phyloP scores from a whole-genome alignment of 2,888 invertebrate genomes.

The Exephanes ischioxanthus region DNA sequence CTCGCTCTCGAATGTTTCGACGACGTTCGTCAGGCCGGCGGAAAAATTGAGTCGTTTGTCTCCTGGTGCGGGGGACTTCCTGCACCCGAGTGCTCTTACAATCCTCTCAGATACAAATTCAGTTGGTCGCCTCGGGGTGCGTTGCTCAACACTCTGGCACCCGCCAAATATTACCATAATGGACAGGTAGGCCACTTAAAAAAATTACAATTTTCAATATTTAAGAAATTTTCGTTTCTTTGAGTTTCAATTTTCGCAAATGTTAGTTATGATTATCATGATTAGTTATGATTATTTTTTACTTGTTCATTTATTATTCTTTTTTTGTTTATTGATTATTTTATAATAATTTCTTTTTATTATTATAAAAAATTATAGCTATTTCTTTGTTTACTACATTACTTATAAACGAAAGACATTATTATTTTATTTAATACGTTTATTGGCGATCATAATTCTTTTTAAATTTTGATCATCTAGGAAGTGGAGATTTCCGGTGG shows the following conservation, averaged over 20 bases:
- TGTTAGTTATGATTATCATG: too few species aligned
- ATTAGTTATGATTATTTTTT: too few species aligned
- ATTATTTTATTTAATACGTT: neutral
- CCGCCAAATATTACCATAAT: slow-evolving; percentile 94
- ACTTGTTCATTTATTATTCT: too few species aligned
- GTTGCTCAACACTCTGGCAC: slow-evolving; percentile 94
- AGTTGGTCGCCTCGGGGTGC: slow-evolving; percentile 99
- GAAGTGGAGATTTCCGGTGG: slow-evolving; percentile 95
- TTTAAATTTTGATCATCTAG: slow-evolving; percentile 82
- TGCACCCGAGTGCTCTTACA: slow-evolving; percentile 98
- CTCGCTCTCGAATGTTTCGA: slow-evolving; percentile 99
- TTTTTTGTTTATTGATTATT: too few species aligned
- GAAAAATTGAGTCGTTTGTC: slow-evolving; percentile 96
- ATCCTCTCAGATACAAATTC: slow-evolving; percentile 95
- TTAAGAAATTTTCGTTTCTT: neutral
- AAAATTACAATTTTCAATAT: neutral
- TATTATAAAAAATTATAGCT: too few species aligned
- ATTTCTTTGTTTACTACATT: too few species aligned
- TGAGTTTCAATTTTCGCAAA: slow-evolving; percentile 3
- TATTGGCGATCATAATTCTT: slow-evolving; percentile 26
- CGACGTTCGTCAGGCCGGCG: slow-evolving; percentile 94
- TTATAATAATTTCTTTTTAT: too few species aligned
- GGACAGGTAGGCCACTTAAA: slow-evolving; percentile 88
- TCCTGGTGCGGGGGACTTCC: slow-evolving; percentile 99
- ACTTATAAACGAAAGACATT: too few species aligned